Percentiles rank a stretch among this genome's conserved stretches.
Evolutionary conservation across 2,888 invertebrate genomes (phyloP).

Genomic region (Plagodis pulveraria): DNA sequence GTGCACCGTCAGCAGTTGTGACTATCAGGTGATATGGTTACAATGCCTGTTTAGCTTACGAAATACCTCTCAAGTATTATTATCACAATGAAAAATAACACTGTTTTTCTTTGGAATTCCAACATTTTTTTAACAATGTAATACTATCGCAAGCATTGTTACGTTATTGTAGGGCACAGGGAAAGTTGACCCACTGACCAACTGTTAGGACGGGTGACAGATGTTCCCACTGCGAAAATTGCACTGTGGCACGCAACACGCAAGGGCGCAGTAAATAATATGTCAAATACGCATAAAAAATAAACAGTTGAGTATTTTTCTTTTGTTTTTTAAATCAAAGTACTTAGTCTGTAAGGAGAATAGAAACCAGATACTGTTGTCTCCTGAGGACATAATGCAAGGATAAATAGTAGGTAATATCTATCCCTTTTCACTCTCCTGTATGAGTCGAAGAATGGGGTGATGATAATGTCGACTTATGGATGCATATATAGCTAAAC

Average conservation of each 20-base stretch:
- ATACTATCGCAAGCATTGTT: constrained; percentile 9
- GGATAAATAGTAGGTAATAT: no score
- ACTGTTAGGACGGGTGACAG: constrained; percentile 63
- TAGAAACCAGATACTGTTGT: no score
- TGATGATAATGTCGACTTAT: no score
- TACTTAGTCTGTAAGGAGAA: no score
- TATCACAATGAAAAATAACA: constrained; percentile 8
- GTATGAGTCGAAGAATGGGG: no score
- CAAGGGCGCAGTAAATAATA: constrained; percentile 61
- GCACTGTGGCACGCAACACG: constrained; percentile 61
- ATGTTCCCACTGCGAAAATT: constrained; percentile 67
- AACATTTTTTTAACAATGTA: constrained; percentile 8
- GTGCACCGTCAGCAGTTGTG: no score
- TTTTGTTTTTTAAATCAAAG: no score
- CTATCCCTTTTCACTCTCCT: no score
- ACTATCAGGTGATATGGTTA: no score
- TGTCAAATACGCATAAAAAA: constrained; percentile 47
- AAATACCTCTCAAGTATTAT: constrained; percentile 1
- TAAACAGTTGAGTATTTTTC: constrained; percentile 6
- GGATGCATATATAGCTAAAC: no score
- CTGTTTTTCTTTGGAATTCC: constrained; percentile 8
- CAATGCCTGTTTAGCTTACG: no score
- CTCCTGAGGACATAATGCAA: no score
- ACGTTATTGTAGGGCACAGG: constrained; percentile 15
- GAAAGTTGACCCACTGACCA: constrained; percentile 68